Percentiles rank a stretch among this genome's conserved stretches.
Evolutionary conservation across 2,113 vertebrate species (phyloP).

Genomic region (Zosterops hypoxanthus): DNA sequence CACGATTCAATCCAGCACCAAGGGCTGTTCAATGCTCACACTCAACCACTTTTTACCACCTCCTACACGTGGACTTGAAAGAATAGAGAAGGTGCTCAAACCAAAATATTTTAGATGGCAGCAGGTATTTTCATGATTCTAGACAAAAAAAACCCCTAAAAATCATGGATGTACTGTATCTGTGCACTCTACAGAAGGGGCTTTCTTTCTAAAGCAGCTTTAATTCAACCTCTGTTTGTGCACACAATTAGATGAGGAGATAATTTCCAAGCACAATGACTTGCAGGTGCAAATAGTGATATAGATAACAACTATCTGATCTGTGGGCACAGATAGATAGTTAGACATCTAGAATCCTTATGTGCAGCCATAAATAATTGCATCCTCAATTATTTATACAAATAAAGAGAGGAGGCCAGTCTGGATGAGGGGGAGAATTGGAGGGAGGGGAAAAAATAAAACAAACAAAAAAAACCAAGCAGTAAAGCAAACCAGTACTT

Average conservation of each 20-base stretch:
- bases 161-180: background rate
- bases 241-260: slow-evolving; percentile 60
- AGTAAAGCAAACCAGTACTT: background rate
- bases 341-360: slow-evolving; percentile 66
- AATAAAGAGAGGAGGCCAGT: slow-evolving; percentile 47
- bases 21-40: background rate
- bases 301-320: slow-evolving; percentile 70
- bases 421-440: background rate
- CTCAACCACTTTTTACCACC: background rate
- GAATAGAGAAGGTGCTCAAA: background rate
- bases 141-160: background rate
- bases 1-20: background rate
- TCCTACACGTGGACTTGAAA: background rate
- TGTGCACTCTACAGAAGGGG: background rate
- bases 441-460: background rate
- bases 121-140: background rate
- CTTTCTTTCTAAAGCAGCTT: slow-evolving; percentile 30
- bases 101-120: background rate
- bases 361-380: slow-evolving; percentile 64
- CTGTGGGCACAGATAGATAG: slow-evolving; percentile 58
- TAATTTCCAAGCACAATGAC: slow-evolving; percentile 64
- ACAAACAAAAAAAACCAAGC: background rate
- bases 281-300: slow-evolving; percentile 67
- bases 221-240: slow-evolving; percentile 54
- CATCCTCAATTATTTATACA: slow-evolving; percentile 63